Percentiles rank a stretch among this genome's conserved stretches.
These are phyloP conservation scores for Xestia sexstrigata DNA, from an alignment of 2,888 invertebrate species.

Conservation along the genomic window DNA sequence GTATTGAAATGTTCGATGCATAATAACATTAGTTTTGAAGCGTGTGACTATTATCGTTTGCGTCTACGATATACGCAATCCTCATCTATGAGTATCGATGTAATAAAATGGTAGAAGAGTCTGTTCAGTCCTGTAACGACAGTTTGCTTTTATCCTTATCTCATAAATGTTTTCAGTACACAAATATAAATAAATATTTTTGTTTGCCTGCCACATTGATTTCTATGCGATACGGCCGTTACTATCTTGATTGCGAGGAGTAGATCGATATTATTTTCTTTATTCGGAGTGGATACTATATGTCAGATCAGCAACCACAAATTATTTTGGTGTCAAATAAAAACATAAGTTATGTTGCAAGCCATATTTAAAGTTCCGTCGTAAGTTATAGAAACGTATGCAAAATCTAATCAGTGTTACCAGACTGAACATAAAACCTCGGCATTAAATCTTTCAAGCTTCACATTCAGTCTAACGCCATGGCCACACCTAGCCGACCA, in stretches of 20 bases:
- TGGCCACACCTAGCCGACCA: constrained; percentile 73
- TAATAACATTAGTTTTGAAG: constrained; percentile 73
- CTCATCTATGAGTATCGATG: constrained; percentile 73
- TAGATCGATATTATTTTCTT: constrained; percentile 2
- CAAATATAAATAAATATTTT: constrained; percentile 51
- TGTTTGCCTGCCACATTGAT: constrained; percentile 10
- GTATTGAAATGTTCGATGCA: constrained; percentile 81
- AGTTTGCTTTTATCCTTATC: constrained; percentile 87
- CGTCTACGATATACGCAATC: constrained; percentile 68
- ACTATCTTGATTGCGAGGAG: background rate
- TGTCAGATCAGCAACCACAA: background rate
- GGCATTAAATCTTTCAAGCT: constrained; percentile 62
- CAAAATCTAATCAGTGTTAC: constrained; percentile 54
- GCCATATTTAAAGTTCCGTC: constrained; percentile 6
- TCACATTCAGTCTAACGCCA: constrained; percentile 57
- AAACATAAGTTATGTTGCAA: constrained; percentile 3
- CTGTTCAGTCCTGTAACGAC: constrained; percentile 80
- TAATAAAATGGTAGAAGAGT: constrained; percentile 80
- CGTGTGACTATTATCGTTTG: constrained; percentile 69
- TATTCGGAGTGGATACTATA: background rate
- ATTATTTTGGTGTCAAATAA: constrained; percentile 13
- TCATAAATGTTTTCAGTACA: constrained; percentile 51
- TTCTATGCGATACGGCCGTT: constrained; percentile 4
- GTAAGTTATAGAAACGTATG: constrained; percentile 30
- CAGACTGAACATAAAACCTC: constrained; percentile 35